Evolutionary conservation across 2,888 invertebrate species (phyloP), one percentile per base, ranked within the genome.

Genomic region (Caenorhabditis sp.): DNA sequence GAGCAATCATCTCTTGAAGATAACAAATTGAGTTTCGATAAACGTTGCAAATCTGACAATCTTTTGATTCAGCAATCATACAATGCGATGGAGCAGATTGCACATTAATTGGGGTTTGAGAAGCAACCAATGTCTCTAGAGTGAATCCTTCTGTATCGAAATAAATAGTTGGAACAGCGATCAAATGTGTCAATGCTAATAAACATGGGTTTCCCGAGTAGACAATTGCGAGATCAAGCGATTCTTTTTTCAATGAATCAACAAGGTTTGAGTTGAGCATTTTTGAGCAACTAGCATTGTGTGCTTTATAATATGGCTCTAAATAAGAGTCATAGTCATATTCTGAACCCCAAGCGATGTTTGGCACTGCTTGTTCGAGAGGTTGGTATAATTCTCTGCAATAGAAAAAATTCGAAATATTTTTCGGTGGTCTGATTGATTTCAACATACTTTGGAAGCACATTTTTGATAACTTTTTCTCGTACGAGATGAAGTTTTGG

Each of bases 131-230:
- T 14, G 85, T 87, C 65, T 87, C 87, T 63, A 86, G 85, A 14
- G 83, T 82, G 20, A 87, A 67, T 8, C 78, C 87, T 70, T 84
- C 82, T 14, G 77, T 62, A 67, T 87, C 87, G 36, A 78, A 84
- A 66, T 88, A 86, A 58, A 87, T 80, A 50, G 83, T 83, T 0
- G 87, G 87, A 20, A 87, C 76, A n/a, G 80, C 82, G 14, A 87
- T 69, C 0, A 84, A 73, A 67, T 87, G 83, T 10, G 81, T 83
- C n/a, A 87, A 68, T 0, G 86, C 87, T 58, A 82, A 58, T 52
- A 86, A 79, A 58, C 87, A 87, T 7, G 87, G 87, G 59, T 87
- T 85, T 52, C 87, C 86, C 12, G 80, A 68, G 64, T 87, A 85
- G 3, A 84, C 84, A 36, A 87, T 70, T 14, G 84, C 85, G 31